phyloP scores from a whole-genome alignment of 2,888 invertebrate genomes.

The Hoplodrina ambigua region DNA sequence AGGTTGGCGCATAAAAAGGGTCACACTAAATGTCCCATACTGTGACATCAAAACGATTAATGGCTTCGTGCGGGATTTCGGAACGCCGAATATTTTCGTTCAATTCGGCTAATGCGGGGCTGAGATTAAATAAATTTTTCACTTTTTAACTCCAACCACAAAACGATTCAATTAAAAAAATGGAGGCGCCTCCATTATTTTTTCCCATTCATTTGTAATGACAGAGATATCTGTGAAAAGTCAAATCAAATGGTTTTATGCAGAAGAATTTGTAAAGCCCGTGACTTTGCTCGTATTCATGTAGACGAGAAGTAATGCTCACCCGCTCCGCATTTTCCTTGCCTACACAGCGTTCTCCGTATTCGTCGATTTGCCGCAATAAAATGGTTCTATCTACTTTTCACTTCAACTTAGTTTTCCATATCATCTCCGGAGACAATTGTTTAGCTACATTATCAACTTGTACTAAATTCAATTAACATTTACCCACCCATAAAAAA shows the following conservation, averaged over 20 bases:
- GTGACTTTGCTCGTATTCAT: constrained; percentile 40
- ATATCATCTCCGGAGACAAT: constrained; percentile 26
- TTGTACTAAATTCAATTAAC: constrained; percentile 38
- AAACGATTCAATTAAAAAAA: constrained; percentile 67
- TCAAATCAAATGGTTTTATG: constrained; percentile 56
- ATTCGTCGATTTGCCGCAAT: constrained; percentile 57
- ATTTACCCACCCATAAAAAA: constrained; percentile 23
- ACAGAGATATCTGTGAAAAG: constrained; percentile 57
- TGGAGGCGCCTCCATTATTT: constrained; percentile 58
- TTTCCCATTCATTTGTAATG: constrained; percentile 63
- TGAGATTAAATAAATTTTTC: constrained; percentile 79
- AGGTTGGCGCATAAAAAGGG: constrained; percentile 86
- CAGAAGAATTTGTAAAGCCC: constrained; percentile 51
- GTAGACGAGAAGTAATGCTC: constrained; percentile 39
- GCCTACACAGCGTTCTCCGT: constrained; percentile 53
- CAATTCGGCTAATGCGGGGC: constrained; percentile 82
- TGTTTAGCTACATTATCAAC: constrained; percentile 20
- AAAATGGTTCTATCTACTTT: constrained; percentile 44
- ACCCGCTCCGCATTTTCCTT: constrained; percentile 48
- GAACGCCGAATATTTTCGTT: constrained; percentile 85
- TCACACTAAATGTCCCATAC: constrained; percentile 90
- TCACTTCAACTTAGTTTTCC: constrained; percentile 35
- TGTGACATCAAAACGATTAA: constrained; percentile 90
- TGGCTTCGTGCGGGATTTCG: constrained; percentile 82
- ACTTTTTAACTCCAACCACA: constrained; percentile 68